Evolutionary conservation across 2,797 vertebrate species (phyloP).

Genomic region (Coilia nasus): DNA sequence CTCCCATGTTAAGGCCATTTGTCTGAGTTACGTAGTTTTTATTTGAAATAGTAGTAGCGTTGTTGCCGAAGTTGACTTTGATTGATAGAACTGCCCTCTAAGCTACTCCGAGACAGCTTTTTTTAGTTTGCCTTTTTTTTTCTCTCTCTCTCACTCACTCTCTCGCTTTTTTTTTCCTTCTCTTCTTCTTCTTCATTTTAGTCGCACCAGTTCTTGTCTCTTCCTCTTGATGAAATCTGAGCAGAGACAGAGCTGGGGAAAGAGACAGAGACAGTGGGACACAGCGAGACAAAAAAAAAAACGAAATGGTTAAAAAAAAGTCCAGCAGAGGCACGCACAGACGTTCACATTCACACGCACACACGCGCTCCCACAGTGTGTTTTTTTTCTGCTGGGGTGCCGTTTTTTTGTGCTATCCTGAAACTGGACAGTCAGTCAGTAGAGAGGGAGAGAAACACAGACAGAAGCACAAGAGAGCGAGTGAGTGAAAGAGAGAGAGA

Average conservation of each 20-base stretch:
- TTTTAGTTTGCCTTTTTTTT: slow-evolving; percentile 48
- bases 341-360: slow-evolving; percentile 11
- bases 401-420: slow-evolving; percentile 48
- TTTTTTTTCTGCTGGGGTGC: slow-evolving; percentile 30
- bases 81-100: slow-evolving; percentile 67
- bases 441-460: slow-evolving; percentile 45
- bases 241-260: neutral
- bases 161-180: slow-evolving; percentile 5
- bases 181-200: slow-evolving; percentile 43
- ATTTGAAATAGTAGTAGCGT: slow-evolving; percentile 82
- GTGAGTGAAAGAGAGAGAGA: slow-evolving; percentile 39
- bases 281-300: slow-evolving; percentile 31
- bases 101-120: slow-evolving; percentile 48
- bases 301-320: slow-evolving; percentile 19
- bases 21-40: slow-evolving; percentile 77
- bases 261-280: slow-evolving; percentile 49
- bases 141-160: slow-evolving; percentile 48
- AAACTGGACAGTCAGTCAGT: slow-evolving; percentile 41
- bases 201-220: slow-evolving; percentile 46
- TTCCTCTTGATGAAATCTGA: slow-evolving; percentile 16
- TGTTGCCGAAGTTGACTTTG: slow-evolving; percentile 82
- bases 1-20: slow-evolving; percentile 79
- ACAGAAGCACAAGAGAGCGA: slow-evolving; percentile 19
- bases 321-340: neutral
- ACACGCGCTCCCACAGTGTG: neutral